Conservation (phyloP, 2,888 invertebrate genomes). For the Dioctria rufipes region DNA sequence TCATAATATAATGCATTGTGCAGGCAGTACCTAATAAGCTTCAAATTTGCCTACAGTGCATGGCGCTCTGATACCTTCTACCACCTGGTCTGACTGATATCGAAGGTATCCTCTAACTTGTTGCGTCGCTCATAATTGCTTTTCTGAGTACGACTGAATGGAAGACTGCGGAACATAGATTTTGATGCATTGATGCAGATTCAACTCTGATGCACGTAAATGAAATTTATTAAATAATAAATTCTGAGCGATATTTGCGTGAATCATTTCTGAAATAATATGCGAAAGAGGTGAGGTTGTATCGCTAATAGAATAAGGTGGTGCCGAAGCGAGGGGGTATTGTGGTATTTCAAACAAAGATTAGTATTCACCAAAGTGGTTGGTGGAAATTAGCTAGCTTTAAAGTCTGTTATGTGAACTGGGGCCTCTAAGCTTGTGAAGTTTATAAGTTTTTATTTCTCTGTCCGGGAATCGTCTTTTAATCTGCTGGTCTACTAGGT, state of each 20-base stretch:
- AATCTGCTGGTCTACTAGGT: too few species aligned
- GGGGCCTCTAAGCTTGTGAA: too few species aligned
- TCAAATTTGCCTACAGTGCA: slow-evolving; percentile 20
- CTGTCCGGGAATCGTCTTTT: too few species aligned
- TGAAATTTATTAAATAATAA: slow-evolving; percentile 17
- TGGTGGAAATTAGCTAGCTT: too few species aligned
- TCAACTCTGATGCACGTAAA: not conserved
- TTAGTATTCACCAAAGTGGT: too few species aligned
- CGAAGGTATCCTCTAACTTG: slow-evolving; percentile 28
- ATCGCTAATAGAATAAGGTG: not conserved
- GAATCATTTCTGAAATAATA: slow-evolving; percentile 20
- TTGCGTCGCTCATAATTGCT: slow-evolving; percentile 38
- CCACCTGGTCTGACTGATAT: not conserved
- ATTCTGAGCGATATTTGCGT: slow-evolving; percentile 23
- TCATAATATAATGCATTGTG: not conserved
- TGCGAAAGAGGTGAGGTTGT: not conserved
- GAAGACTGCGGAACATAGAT: slow-evolving; percentile 5
- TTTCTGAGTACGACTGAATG: slow-evolving; percentile 1
- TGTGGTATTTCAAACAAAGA: too few species aligned
- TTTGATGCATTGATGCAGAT: slow-evolving; percentile 12
- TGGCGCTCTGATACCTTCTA: not conserved
- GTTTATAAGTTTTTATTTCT: too few species aligned
- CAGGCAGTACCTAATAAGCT: not conserved
- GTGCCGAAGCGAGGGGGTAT: too few species aligned
- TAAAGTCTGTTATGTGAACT: too few species aligned